A percentile compares a stretch with the other conserved stretches of the same genome.
These are phyloP conservation scores for Serilophus lunatus DNA, from an alignment of 2,113 vertebrate species.

Conservation along the genomic window DNA sequence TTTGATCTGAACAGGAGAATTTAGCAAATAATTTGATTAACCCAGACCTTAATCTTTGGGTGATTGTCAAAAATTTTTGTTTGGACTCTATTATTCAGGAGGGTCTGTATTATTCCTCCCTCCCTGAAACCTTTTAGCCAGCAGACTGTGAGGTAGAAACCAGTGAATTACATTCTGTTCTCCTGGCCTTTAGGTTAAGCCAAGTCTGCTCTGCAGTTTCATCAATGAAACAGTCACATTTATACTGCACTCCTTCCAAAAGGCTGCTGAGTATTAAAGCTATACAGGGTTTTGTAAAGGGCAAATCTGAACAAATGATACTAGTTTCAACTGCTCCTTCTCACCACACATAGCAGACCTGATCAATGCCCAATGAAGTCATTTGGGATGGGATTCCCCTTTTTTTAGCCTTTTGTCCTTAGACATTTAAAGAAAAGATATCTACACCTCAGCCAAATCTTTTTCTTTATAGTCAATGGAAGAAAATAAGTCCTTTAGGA, in stretches of 20 bases:
- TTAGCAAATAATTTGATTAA: not conserved
- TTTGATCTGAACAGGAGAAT: not conserved
- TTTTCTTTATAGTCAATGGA: not conserved
- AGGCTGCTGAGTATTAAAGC: not conserved
- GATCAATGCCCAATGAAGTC: not conserved
- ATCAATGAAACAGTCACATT: not conserved
- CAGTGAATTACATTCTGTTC: not conserved
- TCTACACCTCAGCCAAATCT: not conserved
- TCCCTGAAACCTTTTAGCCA: not conserved
- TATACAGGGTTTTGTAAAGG: not conserved
- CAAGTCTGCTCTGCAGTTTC: not conserved
- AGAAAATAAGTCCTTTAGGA: not conserved
- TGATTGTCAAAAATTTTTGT: not conserved
- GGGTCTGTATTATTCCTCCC: not conserved
- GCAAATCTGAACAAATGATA: not conserved
- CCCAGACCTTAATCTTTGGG: not conserved
- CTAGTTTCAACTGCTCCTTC: not conserved
- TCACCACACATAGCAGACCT: not conserved
- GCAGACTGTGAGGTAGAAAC: not conserved
- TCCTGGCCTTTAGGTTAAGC: not conserved
- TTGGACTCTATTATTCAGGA: not conserved
- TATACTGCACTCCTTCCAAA: not conserved
- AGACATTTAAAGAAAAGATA: not conserved
- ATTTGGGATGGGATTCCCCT: not conserved
- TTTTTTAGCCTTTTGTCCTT: not conserved